Conservation (phyloP, 2,888 invertebrate species). For the Mechanitis messenoides region DNA sequence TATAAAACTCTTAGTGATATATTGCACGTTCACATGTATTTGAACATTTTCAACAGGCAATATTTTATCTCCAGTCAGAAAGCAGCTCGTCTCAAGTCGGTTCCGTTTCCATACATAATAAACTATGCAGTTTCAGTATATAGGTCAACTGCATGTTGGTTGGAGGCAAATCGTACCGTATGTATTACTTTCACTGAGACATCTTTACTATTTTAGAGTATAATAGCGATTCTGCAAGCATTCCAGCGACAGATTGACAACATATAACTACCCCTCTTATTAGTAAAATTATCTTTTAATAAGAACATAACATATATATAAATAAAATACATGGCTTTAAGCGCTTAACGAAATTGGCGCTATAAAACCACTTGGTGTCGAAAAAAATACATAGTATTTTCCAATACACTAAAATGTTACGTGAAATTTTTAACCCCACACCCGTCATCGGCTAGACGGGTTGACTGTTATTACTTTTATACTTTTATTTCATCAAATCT, state of each 20-base stretch:
- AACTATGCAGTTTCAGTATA: slow-evolving; percentile 32
- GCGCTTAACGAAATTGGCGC: slow-evolving; percentile 1
- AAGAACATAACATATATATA: background rate
- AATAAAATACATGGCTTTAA: background rate
- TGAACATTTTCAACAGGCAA: slow-evolving; percentile 31
- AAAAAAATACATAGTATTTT: background rate
- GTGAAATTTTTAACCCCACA: background rate
- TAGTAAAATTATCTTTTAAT: too few species aligned
- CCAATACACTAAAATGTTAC: slow-evolving; percentile 2
- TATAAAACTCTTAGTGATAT: slow-evolving; percentile 21
- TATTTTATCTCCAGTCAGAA: slow-evolving; percentile 32
- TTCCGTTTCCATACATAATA: slow-evolving; percentile 32
- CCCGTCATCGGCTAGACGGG: background rate
- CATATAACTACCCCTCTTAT: too few species aligned
- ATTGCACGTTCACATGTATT: slow-evolving; percentile 26
- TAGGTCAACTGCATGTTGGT: slow-evolving; percentile 30
- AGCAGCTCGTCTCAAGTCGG: slow-evolving; percentile 29
- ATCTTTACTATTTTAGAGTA: slow-evolving; percentile 26
- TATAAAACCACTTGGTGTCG: background rate
- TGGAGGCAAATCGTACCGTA: slow-evolving; percentile 27
- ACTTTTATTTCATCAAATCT: slow-evolving; percentile 5
- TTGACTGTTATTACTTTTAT: slow-evolving; percentile 1
- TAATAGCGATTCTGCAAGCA: slow-evolving; percentile 15
- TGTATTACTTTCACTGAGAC: slow-evolving; percentile 25
- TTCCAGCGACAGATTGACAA: too few species aligned